Conservation (phyloP, 1,140 invertebrate species). For the Acromyrmex echinatior region DNA sequence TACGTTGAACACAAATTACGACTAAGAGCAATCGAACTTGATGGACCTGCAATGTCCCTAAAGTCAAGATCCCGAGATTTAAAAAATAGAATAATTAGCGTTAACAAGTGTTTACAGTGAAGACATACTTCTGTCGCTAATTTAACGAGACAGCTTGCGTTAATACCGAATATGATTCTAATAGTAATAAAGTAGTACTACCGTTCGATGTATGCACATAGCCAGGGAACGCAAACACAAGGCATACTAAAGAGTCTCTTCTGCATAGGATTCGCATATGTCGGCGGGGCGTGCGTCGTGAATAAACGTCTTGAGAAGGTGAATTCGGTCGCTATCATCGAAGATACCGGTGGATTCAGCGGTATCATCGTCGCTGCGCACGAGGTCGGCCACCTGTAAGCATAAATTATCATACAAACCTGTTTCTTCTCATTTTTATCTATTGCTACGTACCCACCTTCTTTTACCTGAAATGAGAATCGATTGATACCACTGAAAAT, state of each 20-base stretch:
- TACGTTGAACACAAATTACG: neutral
- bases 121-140: conserved; percentile 21
- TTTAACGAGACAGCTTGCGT: conserved; percentile 38
- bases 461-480: neutral
- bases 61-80: neutral
- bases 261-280: conserved; percentile 95
- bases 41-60: neutral
- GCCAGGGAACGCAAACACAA: neutral
- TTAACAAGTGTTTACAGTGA: neutral
- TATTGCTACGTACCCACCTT: neutral
- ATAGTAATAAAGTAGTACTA: conserved; percentile 43
- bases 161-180: conserved; percentile 22
- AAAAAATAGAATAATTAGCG: neutral
- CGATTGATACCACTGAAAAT: neutral
- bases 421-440: neutral
- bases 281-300: conserved; percentile 97
- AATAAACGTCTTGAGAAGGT: conserved; percentile 98
- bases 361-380: conserved; percentile 98
- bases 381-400: conserved; percentile 98
- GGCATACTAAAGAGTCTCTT: conserved; percentile 44
- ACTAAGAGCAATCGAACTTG: neutral
- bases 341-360: conserved; percentile 98
- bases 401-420: conserved; percentile 73
- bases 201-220: conserved; percentile 16
- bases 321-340: conserved; percentile 98